A percentile compares a stretch with the other conserved stretches of the same genome.
These are phyloP conservation scores for Drosophila truncata DNA, from an alignment of 1,140 invertebrate species.

Conservation along the genomic window DNA sequence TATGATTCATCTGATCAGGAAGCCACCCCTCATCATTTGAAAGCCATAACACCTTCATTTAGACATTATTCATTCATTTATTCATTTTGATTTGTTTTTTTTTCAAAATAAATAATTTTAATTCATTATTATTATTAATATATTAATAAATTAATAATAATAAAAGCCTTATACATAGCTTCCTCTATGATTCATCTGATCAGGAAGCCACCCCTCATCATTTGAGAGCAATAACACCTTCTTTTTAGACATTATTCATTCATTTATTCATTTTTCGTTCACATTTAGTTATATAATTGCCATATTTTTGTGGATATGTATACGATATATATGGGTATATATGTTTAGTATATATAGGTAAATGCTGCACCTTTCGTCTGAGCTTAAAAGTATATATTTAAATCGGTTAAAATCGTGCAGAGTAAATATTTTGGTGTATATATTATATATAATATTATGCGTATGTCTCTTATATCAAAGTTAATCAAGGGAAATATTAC, in stretches of 20 bases:
- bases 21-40: too few relatives aligned
- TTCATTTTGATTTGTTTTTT: too few relatives aligned
- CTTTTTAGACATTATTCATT: background rate
- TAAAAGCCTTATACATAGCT: too few relatives aligned
- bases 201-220: background rate
- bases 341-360: conserved; percentile 1
- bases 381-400: conserved; percentile 1
- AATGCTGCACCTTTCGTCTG: conserved; percentile 9
- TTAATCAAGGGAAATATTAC: conserved; percentile 7
- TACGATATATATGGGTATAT: conserved; percentile 14
- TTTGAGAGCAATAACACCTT: too few relatives aligned
- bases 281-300: conserved; percentile 19
- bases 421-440: conserved; percentile 9
- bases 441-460: background rate
- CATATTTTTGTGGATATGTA: conserved; percentile 20
- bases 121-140: too few relatives aligned
- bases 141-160: too few relatives aligned
- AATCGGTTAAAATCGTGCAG: conserved; percentile 7
- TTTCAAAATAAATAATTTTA: too few relatives aligned
- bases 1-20: too few relatives aligned
- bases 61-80: too few relatives aligned
- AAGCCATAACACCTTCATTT: too few relatives aligned
- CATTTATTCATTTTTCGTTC: conserved; percentile 9
- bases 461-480: conserved; percentile 4
- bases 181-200: too few relatives aligned